These are phyloP conservation scores for Myodes glareolus DNA, from an alignment of 2,113 vertebrate species.

Conservation along the genomic window DNA sequence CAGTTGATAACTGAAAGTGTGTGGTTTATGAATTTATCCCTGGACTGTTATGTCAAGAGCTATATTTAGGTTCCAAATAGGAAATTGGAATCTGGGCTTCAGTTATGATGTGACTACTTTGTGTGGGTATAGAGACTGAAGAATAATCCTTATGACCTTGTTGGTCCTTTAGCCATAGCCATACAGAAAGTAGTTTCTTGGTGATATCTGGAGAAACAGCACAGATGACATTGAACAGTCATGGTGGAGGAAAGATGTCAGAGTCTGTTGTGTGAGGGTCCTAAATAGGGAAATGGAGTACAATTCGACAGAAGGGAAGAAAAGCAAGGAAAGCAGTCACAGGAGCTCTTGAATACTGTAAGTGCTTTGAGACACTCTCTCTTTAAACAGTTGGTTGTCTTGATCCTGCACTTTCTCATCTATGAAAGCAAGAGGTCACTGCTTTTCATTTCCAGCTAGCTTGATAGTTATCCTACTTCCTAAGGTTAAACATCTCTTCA, in stretches of 20 bases:
- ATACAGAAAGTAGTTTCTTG: not conserved
- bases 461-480: conserved; percentile 76
- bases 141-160: rapidly evolving
- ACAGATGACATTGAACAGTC: conserved; percentile 11
- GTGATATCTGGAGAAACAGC: conserved; percentile 37
- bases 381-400: conserved; percentile 65
- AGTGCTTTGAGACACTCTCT: not conserved
- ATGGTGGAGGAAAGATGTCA: conserved; percentile 15
- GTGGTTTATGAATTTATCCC: not conserved
- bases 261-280: not conserved
- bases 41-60: not conserved
- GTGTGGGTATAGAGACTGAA: not conserved
- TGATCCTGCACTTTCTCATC: conserved; percentile 80
- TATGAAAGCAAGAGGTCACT: conserved; percentile 81
- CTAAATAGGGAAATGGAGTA: conserved; percentile 11
- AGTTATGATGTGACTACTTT: not conserved
- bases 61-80: conserved; percentile 14
- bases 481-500: conserved; percentile 84
- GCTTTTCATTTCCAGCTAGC: conserved; percentile 82
- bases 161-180: conserved; percentile 1
- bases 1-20: conserved; percentile 28
- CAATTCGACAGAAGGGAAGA: not conserved
- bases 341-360: conserved; percentile 55
- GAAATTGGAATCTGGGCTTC: conserved; percentile 36
- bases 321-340: not conserved